A percentile compares a stretch with the other conserved stretches of the same genome.
These are phyloP conservation scores for Apeltes quadracus DNA, from an alignment of 2,113 vertebrate species.

Conservation along the genomic window DNA sequence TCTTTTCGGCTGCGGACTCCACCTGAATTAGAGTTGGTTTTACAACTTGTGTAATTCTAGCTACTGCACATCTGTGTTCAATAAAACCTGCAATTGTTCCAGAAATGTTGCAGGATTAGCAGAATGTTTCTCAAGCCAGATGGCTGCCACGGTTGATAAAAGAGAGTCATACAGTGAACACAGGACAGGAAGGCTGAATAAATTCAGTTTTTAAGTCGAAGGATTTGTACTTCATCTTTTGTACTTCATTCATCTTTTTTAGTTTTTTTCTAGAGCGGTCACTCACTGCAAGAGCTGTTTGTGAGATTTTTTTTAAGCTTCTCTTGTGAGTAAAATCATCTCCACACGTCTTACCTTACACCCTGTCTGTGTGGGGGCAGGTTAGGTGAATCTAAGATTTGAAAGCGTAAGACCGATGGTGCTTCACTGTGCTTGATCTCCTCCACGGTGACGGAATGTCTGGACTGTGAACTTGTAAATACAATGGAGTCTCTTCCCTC, in stretches of 20 bases:
- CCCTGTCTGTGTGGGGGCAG: conserved; percentile 1
- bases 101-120: conserved; percentile 20
- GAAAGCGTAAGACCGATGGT: not conserved
- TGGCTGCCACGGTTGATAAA: conserved; percentile 5
- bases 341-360: too few relatives aligned
- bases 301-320: too few relatives aligned
- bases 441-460: conserved; percentile 2
- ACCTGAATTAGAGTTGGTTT: not conserved
- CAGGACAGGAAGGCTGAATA: conserved; percentile 1
- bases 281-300: conserved; percentile 4
- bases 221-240: conserved; percentile 5
- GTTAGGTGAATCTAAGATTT: conserved; percentile 5
- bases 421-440: conserved; percentile 1
- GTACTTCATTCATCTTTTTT: conserved; percentile 31
- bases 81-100: conserved; percentile 20
- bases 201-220: conserved; percentile 20
- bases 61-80: conserved; percentile 1
- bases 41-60: not conserved
- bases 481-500: conserved; percentile 18
- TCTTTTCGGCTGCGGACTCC: not conserved
- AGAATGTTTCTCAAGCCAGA: not conserved
- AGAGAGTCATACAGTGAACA: conserved; percentile 10
- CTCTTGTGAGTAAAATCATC: too few relatives aligned
- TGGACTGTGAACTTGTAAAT: conserved; percentile 7
- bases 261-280: conserved; percentile 5